These are phyloP conservation scores for Chrysolina haemoptera DNA, from an alignment of 2,888 invertebrate genomes.

Conservation along the genomic window DNA sequence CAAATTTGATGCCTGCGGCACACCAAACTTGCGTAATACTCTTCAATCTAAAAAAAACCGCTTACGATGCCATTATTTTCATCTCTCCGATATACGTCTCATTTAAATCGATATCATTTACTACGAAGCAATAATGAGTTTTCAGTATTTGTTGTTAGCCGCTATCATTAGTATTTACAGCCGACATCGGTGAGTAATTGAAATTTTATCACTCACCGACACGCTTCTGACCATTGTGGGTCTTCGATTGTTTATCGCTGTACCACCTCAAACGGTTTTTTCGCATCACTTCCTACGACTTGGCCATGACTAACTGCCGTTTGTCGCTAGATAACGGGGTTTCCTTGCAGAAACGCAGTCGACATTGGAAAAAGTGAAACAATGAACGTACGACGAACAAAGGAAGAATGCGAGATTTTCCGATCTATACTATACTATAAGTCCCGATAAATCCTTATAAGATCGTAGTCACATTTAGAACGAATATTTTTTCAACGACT, in stretches of 20 bases:
- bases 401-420: background rate
- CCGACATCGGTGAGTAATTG: conserved; percentile 10
- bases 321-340: background rate
- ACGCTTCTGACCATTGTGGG: background rate
- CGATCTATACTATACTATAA: background rate
- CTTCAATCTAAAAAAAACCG: background rate
- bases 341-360: background rate
- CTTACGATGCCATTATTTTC: background rate
- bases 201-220: background rate
- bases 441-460: background rate
- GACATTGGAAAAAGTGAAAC: too few species aligned
- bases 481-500: too few species aligned
- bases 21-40: background rate
- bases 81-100: background rate
- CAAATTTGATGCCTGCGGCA: background rate
- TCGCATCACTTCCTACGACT: conserved; percentile 6
- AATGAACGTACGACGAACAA: background rate
- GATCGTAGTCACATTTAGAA: too few species aligned
- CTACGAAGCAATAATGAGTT: conserved; percentile 19
- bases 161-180: background rate
- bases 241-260: conserved; percentile 23
- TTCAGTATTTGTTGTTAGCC: background rate
- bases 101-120: conserved; percentile 17
- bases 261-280: background rate
- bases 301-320: conserved; percentile 22